A percentile compares a stretch with the other conserved stretches of the same genome.
These are phyloP conservation scores for Temnothorax ravouxi DNA, from an alignment of 2,888 invertebrate genomes.

Conservation along the genomic window DNA sequence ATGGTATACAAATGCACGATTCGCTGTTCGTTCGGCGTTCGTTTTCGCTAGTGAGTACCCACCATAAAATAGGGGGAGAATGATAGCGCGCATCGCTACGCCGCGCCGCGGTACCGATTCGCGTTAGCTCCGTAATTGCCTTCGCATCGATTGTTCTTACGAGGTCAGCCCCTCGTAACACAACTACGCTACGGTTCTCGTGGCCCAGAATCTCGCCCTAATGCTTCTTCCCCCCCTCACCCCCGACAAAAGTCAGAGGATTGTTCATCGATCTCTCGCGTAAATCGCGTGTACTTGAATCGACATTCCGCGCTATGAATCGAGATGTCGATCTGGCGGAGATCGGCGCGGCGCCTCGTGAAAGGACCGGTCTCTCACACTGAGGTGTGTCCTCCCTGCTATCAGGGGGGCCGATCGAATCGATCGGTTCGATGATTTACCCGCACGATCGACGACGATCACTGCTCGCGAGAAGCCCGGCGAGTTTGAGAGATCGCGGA, in stretches of 20 bases:
- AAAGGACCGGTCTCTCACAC: slow-evolving; percentile 2
- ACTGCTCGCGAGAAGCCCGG: slow-evolving; percentile 9
- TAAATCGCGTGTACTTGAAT: slow-evolving; percentile 2
- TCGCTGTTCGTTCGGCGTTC: too few species aligned
- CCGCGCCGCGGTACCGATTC: slow-evolving; percentile 63
- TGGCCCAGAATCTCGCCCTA: slow-evolving; percentile 19
- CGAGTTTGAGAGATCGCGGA: background rate
- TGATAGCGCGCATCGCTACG: slow-evolving; percentile 38
- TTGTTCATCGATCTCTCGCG: background rate
- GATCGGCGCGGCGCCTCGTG: slow-evolving; percentile 42
- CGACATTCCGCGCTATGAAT: background rate
- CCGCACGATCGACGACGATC: slow-evolving; percentile 27
- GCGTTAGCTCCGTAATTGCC: slow-evolving; percentile 70
- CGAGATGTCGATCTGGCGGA: background rate
- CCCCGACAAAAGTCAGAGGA: background rate
- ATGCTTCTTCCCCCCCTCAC: background rate
- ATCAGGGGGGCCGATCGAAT: background rate
- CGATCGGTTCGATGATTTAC: background rate
- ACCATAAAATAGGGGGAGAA: slow-evolving; percentile 19
- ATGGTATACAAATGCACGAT: too few species aligned
- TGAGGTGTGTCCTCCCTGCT: background rate
- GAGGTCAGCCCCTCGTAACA: slow-evolving; percentile 59
- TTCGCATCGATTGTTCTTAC: slow-evolving; percentile 74
- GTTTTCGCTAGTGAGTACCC: too few species aligned
- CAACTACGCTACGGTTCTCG: slow-evolving; percentile 19